These are phyloP conservation scores for Heliothis peltigera DNA, from an alignment of 2,888 invertebrate genomes.

Conservation along the genomic window DNA sequence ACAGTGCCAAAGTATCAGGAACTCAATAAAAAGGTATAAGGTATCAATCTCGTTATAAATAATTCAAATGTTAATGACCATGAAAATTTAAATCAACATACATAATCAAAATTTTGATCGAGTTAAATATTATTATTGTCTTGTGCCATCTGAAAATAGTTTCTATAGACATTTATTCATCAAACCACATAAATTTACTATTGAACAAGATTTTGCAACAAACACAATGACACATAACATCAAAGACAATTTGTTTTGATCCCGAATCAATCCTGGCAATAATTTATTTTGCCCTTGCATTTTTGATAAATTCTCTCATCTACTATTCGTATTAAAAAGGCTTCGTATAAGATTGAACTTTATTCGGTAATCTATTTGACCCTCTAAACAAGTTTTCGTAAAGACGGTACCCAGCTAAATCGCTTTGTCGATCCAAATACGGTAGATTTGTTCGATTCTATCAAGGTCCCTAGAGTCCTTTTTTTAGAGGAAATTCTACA, in stretches of 20 bases:
- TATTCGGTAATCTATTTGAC: constrained; percentile 62
- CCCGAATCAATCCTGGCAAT: background rate
- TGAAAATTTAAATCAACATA: too few species aligned
- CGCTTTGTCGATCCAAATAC: constrained; percentile 61
- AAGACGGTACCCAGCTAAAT: constrained; percentile 55
- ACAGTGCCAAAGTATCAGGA: too few species aligned
- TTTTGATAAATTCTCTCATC: constrained; percentile 10
- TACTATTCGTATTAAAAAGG: constrained; percentile 39
- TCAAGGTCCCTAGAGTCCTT: constrained; percentile 53
- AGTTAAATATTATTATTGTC: too few species aligned
- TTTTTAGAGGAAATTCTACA: constrained; percentile 45
- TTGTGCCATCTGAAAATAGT: too few species aligned
- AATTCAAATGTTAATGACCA: too few species aligned
- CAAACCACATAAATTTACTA: too few species aligned
- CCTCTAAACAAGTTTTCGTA: constrained; percentile 62
- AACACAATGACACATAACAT: background rate
- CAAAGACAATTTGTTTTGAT: background rate
- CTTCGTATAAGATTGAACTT: constrained; percentile 43
- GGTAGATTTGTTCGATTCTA: constrained; percentile 56
- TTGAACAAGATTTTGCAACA: too few species aligned
- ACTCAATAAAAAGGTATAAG: too few species aligned
- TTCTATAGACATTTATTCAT: too few species aligned
- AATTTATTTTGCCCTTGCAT: background rate
- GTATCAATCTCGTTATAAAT: too few species aligned
- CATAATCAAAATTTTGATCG: too few species aligned